Base-by-base conservation (phyloP, 2,113 vertebrate species). In the Nyctereutes procyonoides region DNA sequence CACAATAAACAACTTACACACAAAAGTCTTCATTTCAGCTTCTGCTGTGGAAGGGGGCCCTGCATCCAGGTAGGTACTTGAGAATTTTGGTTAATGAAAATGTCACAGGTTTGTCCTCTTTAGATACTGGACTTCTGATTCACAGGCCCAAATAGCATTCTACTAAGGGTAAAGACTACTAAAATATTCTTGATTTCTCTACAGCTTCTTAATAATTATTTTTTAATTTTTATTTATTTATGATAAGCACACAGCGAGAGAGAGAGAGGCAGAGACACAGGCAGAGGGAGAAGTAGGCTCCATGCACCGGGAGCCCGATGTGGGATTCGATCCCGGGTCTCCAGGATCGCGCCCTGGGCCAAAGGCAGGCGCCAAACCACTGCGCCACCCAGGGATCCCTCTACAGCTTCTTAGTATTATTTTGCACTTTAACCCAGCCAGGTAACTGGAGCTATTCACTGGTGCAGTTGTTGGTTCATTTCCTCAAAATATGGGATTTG, bases 401-500 rank as follows among this genome's bases (percentile, higher is more conserved):
- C 67, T 8, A 16, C 26, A 88, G 28, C 48, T 48, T 58, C 62
- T 84, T 53, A n/a, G 58, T 43, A 80, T 74, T 88, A 30, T 35
- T 74, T 53, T 48, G 20, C 10, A 56, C 22, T 32, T 5, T 6
- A n/a, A 38, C 26, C 3, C 38, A 8, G 55, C 60, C 62, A 24
- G 22, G 22, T 15, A 28, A 74, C 71, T 11, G 11, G 20, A 20
- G 74, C 24, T 55, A 94, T 28, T 55, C 58, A 81, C 90, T 88
- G 62, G 38, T 60, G 32, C n/a, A 35, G n/a, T 30, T 80, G 48
- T 88, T 81, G 84, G 35, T 58, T 96, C 76, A 90, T 81, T 90
- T 96, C 56, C 60, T 95, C 88, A 62, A 69, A 96, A 93, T 51
- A 79, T n/a, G 55, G 63, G 17, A 38, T 53, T 53, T 79, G 76